Conservation (phyloP, 2,797 vertebrate genomes). For the Muscicapa comitata region DNA sequence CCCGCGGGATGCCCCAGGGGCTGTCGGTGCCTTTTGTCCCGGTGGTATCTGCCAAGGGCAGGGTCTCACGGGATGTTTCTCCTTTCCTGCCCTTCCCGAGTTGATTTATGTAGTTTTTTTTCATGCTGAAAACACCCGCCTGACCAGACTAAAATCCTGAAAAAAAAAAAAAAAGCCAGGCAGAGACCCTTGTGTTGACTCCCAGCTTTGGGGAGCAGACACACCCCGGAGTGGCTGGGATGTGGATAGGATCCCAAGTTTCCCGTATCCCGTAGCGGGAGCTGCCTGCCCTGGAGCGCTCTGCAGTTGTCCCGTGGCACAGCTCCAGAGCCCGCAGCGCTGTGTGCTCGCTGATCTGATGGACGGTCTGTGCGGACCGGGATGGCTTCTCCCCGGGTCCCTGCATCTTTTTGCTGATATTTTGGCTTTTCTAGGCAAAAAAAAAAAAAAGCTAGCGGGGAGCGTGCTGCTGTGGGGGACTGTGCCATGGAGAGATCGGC, state of each 20-base stretch:
- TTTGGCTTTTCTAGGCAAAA: not conserved
- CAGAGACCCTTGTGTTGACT: not conserved
- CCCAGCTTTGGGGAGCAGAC: not conserved
- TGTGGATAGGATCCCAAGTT: not conserved
- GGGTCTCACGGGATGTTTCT: not conserved
- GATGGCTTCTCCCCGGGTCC: not conserved
- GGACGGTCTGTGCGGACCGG: not conserved
- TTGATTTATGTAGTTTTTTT: not conserved
- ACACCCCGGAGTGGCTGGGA: not conserved
- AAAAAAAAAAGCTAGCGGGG: not conserved
- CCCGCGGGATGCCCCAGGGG: not conserved
- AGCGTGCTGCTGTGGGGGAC: not conserved
- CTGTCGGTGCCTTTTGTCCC: conserved; percentile 4
- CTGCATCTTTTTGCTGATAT: not conserved
- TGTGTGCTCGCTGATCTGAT: not conserved
- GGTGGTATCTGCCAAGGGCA: not conserved
- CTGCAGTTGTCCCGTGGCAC: not conserved
- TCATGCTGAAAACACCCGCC: not conserved
- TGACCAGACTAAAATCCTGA: not conserved
- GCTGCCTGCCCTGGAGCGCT: not conserved
- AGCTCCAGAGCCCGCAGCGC: not conserved
- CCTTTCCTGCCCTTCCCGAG: not conserved
- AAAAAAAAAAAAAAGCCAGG: not conserved
- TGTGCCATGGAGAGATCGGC: not conserved
- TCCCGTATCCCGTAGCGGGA: not conserved